Base-by-base conservation (phyloP, 2,113 vertebrate species). In the Typhlomys cinereus region DNA sequence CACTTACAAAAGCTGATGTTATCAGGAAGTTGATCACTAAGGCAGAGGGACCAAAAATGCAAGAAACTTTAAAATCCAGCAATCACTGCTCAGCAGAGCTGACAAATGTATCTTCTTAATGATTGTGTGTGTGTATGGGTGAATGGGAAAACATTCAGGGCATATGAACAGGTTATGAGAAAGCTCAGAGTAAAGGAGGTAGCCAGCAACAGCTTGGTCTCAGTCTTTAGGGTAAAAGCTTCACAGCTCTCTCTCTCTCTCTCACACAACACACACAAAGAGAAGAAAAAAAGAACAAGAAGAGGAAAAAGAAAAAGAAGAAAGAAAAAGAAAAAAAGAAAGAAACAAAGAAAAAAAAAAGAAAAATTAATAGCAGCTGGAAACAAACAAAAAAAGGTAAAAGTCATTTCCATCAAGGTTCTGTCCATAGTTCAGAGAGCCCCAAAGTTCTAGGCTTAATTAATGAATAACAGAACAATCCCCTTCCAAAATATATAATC, bases 401-500 rank as follows among this genome's bases (percentile, higher is more conserved):
- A 59, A 25, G 21, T 61, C 54, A 82, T 74, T 78, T 85, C 50
- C 89, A 69, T 82, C 59, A 74, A 31, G 57, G 62, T 41, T 85
- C 62, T 75, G 34, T 41, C 79, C 52, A 92, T 34, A 88, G 73
- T 36, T 31, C 70, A 83, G 34, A 66, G 69, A 90, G 21, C 34
- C 46, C 8, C n/a, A n/a, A n/a, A n/a, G n/a, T n/a, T n/a, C 46
- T 89, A 67, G 82, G 39, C 50, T 50, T 70, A 79, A 88, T 76
- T 70, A 94, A 92, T 41, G n/a, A 61, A 12, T 90, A 64, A 91
- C n/a, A 71, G n/a, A 83, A 27, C 62, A 84, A 69, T 59, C 7
- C 13, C 62, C 29, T 78, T 59, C 57, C 74, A 80, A 89, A 73
- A 95, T 92, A 94, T 0, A 87, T 20, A n/a, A 74, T 6, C 70